phyloP scores from a whole-genome alignment of 1,140 invertebrate genomes.

The Ladona fulva region DNA sequence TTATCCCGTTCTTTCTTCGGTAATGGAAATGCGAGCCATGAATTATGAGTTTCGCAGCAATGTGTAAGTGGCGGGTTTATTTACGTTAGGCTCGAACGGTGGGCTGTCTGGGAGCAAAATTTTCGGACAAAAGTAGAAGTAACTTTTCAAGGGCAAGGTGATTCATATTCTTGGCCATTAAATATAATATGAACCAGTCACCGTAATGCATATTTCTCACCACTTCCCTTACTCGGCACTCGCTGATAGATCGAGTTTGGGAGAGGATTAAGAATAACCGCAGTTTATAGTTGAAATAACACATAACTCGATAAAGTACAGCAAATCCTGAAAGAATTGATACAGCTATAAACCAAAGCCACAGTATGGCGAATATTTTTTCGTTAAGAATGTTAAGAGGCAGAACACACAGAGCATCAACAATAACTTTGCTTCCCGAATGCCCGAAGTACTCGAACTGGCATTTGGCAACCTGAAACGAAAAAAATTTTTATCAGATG shows the following conservation, averaged over 20 bases:
- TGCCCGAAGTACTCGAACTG: conserved; percentile 49
- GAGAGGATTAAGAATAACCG: not conserved
- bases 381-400: conserved; percentile 71
- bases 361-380: conserved; percentile 68
- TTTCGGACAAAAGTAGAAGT: not conserved
- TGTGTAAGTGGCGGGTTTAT: too few species aligned
- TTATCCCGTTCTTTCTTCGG: too few species aligned
- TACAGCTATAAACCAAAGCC: conserved; percentile 71
- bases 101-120: too few species aligned
- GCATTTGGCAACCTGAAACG: conserved; percentile 34
- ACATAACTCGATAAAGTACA: conserved; percentile 46
- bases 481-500: too few species aligned
- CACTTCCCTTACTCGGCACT: not conserved
- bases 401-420: conserved; percentile 61
- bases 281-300: not conserved
- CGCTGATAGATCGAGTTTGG: not conserved
- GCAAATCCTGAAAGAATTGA: conserved; percentile 49
- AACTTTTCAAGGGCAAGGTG: not conserved
- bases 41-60: too few species aligned
- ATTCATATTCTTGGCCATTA: not conserved
- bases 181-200: conserved; percentile 52
- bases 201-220: conserved; percentile 39
- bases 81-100: too few species aligned
- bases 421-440: conserved; percentile 46
- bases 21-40: too few species aligned